Percentiles rank a stretch among this genome's conserved stretches.
These are phyloP conservation scores for Drosophila mayaguana DNA, from an alignment of 2,888 invertebrate genomes.

Conservation along the genomic window DNA sequence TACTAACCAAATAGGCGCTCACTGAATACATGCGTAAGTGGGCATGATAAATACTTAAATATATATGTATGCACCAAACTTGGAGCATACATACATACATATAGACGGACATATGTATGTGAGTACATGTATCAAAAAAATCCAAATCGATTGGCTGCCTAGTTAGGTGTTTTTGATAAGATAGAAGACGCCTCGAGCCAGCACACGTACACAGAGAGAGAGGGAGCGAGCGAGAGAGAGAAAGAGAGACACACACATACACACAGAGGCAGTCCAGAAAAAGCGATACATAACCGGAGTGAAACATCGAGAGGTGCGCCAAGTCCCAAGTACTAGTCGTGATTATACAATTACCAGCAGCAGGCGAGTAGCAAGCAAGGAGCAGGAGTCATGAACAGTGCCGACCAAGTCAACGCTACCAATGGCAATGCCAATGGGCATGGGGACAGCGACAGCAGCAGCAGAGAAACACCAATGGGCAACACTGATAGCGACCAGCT, in stretches of 20 bases:
- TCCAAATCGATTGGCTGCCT: constrained; percentile 71
- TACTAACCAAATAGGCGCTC: constrained; percentile 22
- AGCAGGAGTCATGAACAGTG: constrained; percentile 52
- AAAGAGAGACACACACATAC: neutral
- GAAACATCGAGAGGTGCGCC: constrained; percentile 30
- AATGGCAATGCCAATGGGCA: constrained; percentile 6
- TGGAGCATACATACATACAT: neutral
- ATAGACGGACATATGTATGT: neutral
- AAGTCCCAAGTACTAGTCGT: constrained; percentile 48
- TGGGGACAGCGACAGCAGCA: neutral
- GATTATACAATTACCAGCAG: constrained; percentile 54
- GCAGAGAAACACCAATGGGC: neutral
- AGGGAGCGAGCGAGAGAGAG: neutral
- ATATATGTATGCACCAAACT: neutral
- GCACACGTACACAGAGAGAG: constrained; percentile 11
- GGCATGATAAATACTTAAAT: constrained; percentile 12
- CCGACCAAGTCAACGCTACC: constrained; percentile 23
- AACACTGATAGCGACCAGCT: constrained; percentile 41
- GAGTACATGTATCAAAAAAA: constrained; percentile 44
- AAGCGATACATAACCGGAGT: constrained; percentile 36
- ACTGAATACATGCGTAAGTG: constrained; percentile 15
- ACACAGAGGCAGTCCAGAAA: constrained; percentile 10
- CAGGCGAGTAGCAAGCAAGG: constrained; percentile 43
- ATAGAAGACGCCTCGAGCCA: constrained; percentile 53
- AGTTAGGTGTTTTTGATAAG: constrained; percentile 75